Base-by-base conservation (phyloP, 2,888 invertebrate species). In the Empis livida region DNA sequence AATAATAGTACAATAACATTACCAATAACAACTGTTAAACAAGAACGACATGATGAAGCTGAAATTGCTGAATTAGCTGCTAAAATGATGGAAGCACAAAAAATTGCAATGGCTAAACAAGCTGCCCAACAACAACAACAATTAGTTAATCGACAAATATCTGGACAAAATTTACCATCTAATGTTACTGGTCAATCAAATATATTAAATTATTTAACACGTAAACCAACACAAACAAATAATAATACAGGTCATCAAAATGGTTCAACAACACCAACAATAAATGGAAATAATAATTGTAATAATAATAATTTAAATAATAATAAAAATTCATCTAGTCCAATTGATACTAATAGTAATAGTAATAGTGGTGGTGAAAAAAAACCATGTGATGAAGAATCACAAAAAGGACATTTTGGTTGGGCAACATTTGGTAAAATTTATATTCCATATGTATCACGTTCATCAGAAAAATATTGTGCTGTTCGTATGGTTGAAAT, bases 401-500 rank as follows among this genome's bases (percentile, higher is more conserved):
- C 85, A 49, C 78, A 81, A 63, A 78, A 82, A 58, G 84, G 86
- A 38, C 80, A 86, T 60, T 95, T 94, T 67, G 92, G 92, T 45
- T 95, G 94, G 94, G 83, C 84, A 50, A 82, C 82, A 57, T 79
- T 94, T 44, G 91, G 89, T 51, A 85, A 85, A 60, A 80, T 79
- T 57, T 81, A 83, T 67, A 86, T 95, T 62, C 95, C 95, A 2
- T 93, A 86, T 66, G 87, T 95, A 54, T 82, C 84, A 61, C 77
- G 95, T 16, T 78, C 81, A 45, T 77, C 80, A 15, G 89, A 89
- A 63, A 85, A 85, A 64, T 94, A 88, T 66, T 89, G 91, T 63
- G 87, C 93, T n/a, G 93, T 95, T 45, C 78, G 92, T 47, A 92
- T 95, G 80, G 86, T 94, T 20, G 95, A 95, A 68, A 78, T 82